Base-by-base conservation (phyloP, 2,888 invertebrate species). In the Rhynchonema sp. region DNA sequence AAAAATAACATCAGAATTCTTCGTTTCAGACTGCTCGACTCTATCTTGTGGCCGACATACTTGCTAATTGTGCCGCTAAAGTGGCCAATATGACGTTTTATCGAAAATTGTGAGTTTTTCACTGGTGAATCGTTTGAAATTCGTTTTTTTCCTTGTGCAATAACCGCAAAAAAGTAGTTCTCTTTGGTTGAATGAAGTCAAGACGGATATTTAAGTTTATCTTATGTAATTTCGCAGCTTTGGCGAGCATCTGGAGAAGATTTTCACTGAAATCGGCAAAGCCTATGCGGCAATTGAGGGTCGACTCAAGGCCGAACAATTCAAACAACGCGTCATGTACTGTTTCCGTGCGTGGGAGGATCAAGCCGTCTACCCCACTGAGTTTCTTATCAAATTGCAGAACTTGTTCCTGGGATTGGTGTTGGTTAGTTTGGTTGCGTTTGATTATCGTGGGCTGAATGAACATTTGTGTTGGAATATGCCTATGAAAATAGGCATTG, bases 51-150 rank as follows among this genome's bases (percentile, higher is more conserved):
- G 91, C 91, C 1, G 98, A 99, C 75, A 86, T 99, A 65, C 79
- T 99, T 66, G 89, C 94, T 75, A 98, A 98, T 76, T 91, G 92
- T 72, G 87, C 87, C 63, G 88, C 90, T 6, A 91, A 91, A 80
- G 85, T 96, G 29, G 85, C 87, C 55, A 92, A 96, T 76, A 96
- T 92, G 0, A 90, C 90, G 58, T 89, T 86, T 70, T 99, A 86
- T 71, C 72, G 79, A 61, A 75, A 75, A 66, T 73, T 72, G 74
- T 78, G 73, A 71, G 74, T 71, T 52, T 3, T 52, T 9, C 3
- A 3, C 25, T 17, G 13, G 60, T 52, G 26, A 22, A 29, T 9
- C 25, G 26, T 27, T 28, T 25, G 6, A 27, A 28, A 29, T 27
- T 29, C 13, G 26, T 22, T 17, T 9, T 28, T 56, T 22, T 17